Evolutionary conservation across 2,888 invertebrate species (phyloP), one percentile per base, ranked within the genome.

Genomic region (Rhagonycha fulva): DNA sequence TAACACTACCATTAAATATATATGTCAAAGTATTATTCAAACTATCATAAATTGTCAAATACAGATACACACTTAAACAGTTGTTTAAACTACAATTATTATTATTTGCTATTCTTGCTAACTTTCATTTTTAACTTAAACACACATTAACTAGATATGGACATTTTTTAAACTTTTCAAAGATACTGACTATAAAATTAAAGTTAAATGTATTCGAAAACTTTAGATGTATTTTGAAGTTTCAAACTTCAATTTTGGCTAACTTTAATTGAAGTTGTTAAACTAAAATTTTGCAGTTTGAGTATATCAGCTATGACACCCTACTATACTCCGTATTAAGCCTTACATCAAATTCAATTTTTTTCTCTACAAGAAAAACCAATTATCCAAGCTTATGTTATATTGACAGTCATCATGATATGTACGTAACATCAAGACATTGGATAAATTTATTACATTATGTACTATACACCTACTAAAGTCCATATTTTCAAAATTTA

Each of bases 11-110:
- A 23, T 66, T 32, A 63, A 62, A 61, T 30, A 14, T 61, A 60
- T n/a, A 14, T 68, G 63, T 71, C 47, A 72, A 72, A 72, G 28
- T 69, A 60, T 69, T 66, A 66, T 66, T 66, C 26, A 23, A 66
- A 66, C 26, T 66, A 66, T 66, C 23, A 66, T 66, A 66, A 66
- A 66, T 66, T 66, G 63, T 19, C 63, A 26, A 66, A 19, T 66
- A 14, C 14, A 24, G 23, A 24, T 24, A 66, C 63, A 24, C 24
- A 19, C 23, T n/a, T 66, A 24, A 66, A 24, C 62, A 19, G 23
- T 66, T 66, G n/a, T 24, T 66, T 66, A 47, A 47, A 47, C 63
- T 26, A 14, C 63, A 66, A 66, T 24, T 4, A 66, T 26, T 66
- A 66, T 47, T 47, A 47, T 47, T 47, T 7, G 47, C 47, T 9